Evolutionary conservation across 2,113 vertebrate genomes (phyloP).

Genomic region (Cephalopterus ornatus): DNA sequence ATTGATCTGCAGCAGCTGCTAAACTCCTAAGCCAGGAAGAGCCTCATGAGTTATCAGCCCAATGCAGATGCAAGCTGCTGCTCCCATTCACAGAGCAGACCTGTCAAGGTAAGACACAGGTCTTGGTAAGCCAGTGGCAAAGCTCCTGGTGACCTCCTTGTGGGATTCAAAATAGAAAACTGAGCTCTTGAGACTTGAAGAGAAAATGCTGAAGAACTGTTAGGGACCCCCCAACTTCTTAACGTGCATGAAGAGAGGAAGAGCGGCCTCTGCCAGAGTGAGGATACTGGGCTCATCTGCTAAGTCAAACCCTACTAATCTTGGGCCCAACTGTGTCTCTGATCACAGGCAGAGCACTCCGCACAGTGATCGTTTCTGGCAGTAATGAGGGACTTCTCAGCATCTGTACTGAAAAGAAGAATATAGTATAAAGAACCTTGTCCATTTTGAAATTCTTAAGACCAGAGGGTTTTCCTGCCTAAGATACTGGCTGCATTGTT

Average conservation of each 20-base stretch:
- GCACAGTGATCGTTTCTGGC: background rate
- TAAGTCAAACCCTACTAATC: background rate
- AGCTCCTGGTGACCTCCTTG: background rate
- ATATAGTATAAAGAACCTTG: background rate
- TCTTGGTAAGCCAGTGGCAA: background rate
- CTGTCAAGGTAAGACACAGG: background rate
- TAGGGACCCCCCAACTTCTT: background rate
- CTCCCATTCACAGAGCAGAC: background rate
- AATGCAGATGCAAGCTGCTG: background rate
- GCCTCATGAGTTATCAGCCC: background rate
- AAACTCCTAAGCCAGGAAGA: background rate
- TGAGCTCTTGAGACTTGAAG: background rate
- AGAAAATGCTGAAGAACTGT: background rate
- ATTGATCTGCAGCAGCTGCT: slow-evolving; percentile 5
- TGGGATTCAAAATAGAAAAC: background rate
- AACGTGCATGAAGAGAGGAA: rapidly evolving
- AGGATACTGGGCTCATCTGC: background rate
- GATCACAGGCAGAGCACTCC: background rate
- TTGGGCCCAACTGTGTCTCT: background rate
- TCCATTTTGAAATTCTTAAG: background rate
- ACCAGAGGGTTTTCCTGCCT: background rate
- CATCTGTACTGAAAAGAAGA: background rate
- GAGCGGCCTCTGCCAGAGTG: too few species aligned
- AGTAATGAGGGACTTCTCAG: background rate
- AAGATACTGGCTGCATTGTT: background rate